A percentile compares a stretch with the other conserved stretches of the same genome.
phyloP scores from a whole-genome alignment of 2,113 vertebrate genomes.

The Azemiops feae region DNA sequence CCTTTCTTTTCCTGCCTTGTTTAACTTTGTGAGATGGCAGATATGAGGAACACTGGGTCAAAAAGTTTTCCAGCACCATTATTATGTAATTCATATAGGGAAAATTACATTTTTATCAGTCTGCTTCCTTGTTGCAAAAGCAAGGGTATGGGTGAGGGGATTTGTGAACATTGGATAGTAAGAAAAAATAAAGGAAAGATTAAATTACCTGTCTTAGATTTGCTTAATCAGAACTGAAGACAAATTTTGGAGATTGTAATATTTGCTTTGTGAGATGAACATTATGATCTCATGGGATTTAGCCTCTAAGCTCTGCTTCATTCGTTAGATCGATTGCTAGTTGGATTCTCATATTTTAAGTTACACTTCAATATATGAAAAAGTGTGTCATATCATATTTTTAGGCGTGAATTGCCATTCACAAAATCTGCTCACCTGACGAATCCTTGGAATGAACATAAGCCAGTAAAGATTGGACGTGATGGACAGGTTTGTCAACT shows the following conservation, averaged over 20 bases:
- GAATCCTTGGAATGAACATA: constrained; percentile 98
- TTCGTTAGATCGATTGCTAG: background rate
- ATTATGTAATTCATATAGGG: background rate
- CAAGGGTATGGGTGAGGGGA: background rate
- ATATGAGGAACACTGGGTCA: background rate
- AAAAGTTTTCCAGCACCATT: background rate
- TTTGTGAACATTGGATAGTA: background rate
- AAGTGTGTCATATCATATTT: constrained; percentile 49
- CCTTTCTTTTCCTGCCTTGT: no score
- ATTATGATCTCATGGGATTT: background rate
- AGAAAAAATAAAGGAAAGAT: background rate
- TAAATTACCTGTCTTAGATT: background rate
- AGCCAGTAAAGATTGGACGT: constrained; percentile 96
- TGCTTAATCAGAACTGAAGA: background rate
- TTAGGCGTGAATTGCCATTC: constrained; percentile 94
- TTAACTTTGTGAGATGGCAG: background rate
- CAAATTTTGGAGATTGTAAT: background rate
- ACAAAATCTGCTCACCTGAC: constrained; percentile 94
- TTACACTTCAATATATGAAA: background rate
- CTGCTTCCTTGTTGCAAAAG: background rate
- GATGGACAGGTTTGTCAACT: constrained; percentile 90
- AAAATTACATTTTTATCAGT: background rate
- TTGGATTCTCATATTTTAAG: background rate
- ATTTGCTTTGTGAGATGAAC: background rate
- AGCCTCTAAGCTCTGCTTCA: background rate